Conservation (phyloP, 1,140 invertebrate genomes). For the Oryzaephilus surinamensis region DNA sequence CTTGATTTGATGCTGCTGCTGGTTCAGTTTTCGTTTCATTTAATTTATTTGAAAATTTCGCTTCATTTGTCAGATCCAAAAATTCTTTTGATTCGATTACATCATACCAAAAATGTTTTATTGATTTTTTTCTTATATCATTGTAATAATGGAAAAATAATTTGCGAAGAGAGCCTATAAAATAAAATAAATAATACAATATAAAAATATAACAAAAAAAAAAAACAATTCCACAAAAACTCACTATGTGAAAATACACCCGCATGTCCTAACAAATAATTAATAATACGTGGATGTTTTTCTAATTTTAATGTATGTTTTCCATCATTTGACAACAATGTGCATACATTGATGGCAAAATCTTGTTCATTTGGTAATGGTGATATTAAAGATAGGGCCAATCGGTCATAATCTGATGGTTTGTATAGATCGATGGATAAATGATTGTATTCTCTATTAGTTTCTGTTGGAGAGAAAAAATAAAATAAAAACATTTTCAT, state of each 20-base stretch:
- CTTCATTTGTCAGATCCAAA: slow-evolving; percentile 60
- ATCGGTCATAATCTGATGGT: slow-evolving; percentile 73
- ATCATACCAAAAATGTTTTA: slow-evolving; percentile 66
- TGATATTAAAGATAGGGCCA: slow-evolving; percentile 81
- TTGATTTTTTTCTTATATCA: slow-evolving; percentile 57
- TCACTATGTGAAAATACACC: slow-evolving; percentile 80
- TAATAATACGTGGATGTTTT: slow-evolving; percentile 73
- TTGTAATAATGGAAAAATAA: slow-evolving; percentile 63
- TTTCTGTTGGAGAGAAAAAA: slow-evolving; percentile 21
- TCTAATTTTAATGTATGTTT: slow-evolving; percentile 76
- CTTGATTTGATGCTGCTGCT: neutral
- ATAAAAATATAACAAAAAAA: neutral
- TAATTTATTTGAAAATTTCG: slow-evolving; percentile 35
- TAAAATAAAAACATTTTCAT: slow-evolving; percentile 9
- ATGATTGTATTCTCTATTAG: slow-evolving; percentile 45
- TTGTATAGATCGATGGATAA: slow-evolving; percentile 62
- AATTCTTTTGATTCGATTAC: slow-evolving; percentile 50
- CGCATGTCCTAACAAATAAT: slow-evolving; percentile 83
- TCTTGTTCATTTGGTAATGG: slow-evolving; percentile 98
- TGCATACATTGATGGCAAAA: slow-evolving; percentile 95
- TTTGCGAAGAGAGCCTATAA: slow-evolving; percentile 54
- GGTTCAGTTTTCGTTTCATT: slow-evolving; percentile 1
- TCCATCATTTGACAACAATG: slow-evolving; percentile 86
- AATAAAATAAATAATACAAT: slow-evolving; percentile 7
- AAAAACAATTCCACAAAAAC: neutral